A percentile compares a stretch with the other conserved stretches of the same genome.
phyloP scores from a whole-genome alignment of 2,113 vertebrate species.

The Xiphias gladius region DNA sequence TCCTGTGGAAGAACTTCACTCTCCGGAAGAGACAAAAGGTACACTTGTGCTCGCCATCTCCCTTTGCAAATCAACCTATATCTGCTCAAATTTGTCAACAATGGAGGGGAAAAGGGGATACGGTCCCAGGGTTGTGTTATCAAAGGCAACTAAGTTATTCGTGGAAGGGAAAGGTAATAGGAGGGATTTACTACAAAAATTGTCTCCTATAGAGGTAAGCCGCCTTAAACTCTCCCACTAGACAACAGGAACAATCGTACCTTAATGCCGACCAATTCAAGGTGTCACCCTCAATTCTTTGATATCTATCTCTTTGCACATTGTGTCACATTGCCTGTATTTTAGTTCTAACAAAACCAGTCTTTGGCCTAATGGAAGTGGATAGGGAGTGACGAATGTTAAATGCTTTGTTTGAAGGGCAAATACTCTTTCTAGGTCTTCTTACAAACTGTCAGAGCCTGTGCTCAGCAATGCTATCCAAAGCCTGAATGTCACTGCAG shows the following conservation, averaged over 20 bases:
- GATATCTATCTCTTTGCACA: conserved; percentile 64
- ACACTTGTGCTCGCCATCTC: conserved; percentile 55
- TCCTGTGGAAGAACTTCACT: conserved; percentile 89
- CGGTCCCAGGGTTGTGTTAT: conserved; percentile 60
- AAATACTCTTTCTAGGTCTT: conserved; percentile 35
- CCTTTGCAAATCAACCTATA: conserved; percentile 47
- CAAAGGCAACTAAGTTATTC: conserved; percentile 75
- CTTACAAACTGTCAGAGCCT: background rate
- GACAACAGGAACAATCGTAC: conserved; percentile 75
- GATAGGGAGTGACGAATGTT: conserved; percentile 51
- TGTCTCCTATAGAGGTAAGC: conserved; percentile 71
- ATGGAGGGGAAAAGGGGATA: conserved; percentile 54
- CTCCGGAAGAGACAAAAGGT: conserved; percentile 88
- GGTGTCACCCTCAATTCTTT: conserved; percentile 82
- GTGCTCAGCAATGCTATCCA: background rate
- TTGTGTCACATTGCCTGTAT: conserved; percentile 71
- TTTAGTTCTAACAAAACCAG: conserved; percentile 62
- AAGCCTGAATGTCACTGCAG: background rate
- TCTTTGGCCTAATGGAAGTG: conserved; percentile 31
- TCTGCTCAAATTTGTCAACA: conserved; percentile 62
- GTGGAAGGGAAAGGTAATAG: conserved; percentile 63
- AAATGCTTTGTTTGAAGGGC: conserved; percentile 68
- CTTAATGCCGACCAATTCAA: conserved; percentile 76
- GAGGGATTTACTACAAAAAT: conserved; percentile 72
- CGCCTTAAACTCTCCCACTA: conserved; percentile 65